Evolutionary conservation across 2,888 invertebrate genomes (phyloP), one percentile per base, ranked within the genome.

Genomic region (Tetrapedia diversipes): DNA sequence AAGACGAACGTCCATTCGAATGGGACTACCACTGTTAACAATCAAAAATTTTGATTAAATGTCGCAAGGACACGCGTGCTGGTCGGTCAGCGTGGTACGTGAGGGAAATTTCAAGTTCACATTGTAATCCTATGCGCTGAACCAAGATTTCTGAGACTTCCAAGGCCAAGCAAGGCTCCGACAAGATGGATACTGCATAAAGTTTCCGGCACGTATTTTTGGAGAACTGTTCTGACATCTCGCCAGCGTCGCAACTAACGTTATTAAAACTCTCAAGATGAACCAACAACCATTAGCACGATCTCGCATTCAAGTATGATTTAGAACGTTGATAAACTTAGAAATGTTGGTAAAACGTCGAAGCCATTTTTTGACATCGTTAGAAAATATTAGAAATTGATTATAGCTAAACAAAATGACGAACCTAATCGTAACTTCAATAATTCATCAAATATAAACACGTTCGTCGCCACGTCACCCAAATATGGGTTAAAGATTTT

Each of bases 91-190:
- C n/a, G 39, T 14, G 22, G 22, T 53, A 65, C 57, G 65, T 56
- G 65, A 34, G 57, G 19, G 2, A 34, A 66, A 57, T 66, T 43
- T 65, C 45, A 57, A 57, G 34, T 11, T 27, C 16, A 8, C 27
- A 8, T 8, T 6, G 14, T 27, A 19, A 51, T 63, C 37, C 49
- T 10, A 24, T 22, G 34, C 34, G 14, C 24, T 24, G 34, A 65
- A 66, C 57, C n/a, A 45, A 34, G 45, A 66, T 57, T 47, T 45
- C 65, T 22, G 24, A 10, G 27, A 57, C 34, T 66, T 57, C 37
- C 65, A 57, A 16, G 57, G 57, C 16, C 57, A 66, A 57, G 57
- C 57, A 66, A 57, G 57, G 65, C 56, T 34, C 27, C 2, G 10
- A 65, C 34, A n/a, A n/a, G 29, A 22, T 53, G n/a, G 43, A 22